Conservation (phyloP, 2,888 invertebrate species). For the Unio delphinus region DNA sequence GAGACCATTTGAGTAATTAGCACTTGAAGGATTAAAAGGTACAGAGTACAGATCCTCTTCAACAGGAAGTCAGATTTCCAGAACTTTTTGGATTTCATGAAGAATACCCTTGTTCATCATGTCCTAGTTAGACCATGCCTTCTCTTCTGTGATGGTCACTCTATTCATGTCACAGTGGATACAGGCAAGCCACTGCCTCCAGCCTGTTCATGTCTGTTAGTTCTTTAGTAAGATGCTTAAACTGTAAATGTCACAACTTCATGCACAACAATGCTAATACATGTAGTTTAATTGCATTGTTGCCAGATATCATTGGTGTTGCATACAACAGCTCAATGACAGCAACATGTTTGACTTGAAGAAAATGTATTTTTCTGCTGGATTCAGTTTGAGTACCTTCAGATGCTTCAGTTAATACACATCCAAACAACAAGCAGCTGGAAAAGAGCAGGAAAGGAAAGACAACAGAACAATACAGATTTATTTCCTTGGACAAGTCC, state of each 20-base stretch:
- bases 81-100: constrained; percentile 17
- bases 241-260: constrained; percentile 17
- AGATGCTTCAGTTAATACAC: constrained; percentile 5
- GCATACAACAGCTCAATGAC: constrained; percentile 4
- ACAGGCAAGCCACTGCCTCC: constrained; percentile 19
- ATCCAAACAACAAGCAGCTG: not conserved
- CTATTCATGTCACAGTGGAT: constrained; percentile 18
- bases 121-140: constrained; percentile 12
- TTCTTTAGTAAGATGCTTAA: constrained; percentile 20
- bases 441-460: constrained; percentile 10
- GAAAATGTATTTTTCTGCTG: constrained; percentile 19
- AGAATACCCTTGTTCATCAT: constrained; percentile 14
- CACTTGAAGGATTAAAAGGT: constrained; percentile 11
- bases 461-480: constrained; percentile 17
- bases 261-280: constrained; percentile 6
- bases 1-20: constrained; percentile 13
- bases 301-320: constrained; percentile 7
- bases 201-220: constrained; percentile 21
- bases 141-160: constrained; percentile 26
- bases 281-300: constrained; percentile 6
- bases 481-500: constrained; percentile 9
- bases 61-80: constrained; percentile 15
- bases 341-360: constrained; percentile 12
- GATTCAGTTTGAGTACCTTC: constrained; percentile 9
- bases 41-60: constrained; percentile 9